Evolutionary conservation across 2,888 invertebrate genomes (phyloP), one percentile per base, ranked within the genome.

Genomic region (Athetis lepigone): DNA sequence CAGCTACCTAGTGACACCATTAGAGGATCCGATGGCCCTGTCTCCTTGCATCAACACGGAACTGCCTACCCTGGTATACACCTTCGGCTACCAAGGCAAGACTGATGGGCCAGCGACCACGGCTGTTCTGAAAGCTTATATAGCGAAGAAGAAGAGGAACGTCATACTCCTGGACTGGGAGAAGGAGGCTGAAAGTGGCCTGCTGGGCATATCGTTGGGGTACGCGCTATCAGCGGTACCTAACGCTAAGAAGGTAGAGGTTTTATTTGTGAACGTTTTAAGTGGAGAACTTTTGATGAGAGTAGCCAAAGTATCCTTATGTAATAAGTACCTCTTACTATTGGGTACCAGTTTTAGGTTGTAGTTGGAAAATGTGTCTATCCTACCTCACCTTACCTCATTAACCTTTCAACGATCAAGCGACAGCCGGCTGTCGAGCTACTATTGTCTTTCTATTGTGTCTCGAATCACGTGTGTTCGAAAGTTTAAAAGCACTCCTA

Each of bases 151-250:
- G 79, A 94, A 92, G 80, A 88, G 88, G 43, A 95, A 95, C 67
- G 88, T 95, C 0, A 58, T 95, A 1, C 87, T 95, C 0, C 60
- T 95, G 11, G 93, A 95, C 59, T 95, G 95, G 95, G 89, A 94
- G 60, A 86, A 92, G 29, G 94, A 95, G 70, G 94, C 95, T 0
- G 85, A 75, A 25, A 90, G 90, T 46, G 91, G 92, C 0, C 7
- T 88, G 6, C 71, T 93, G 0, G 93, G 94, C 1, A 87, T 90
- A 68, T 80, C 89, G 0, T 54, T 93, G 11, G 88, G 92, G 2
- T 95, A 95, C 58, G 89, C 85, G 7, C 68, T 93, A 3, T 82
- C 80, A 19, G 95, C 94, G 40, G 89, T 93, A 0, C 94, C 94
- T 39, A 92, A 91, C 62, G 90, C 95, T 65, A 91, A 87, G 70